Evolutionary conservation across 1,140 invertebrate species (phyloP), one percentile per base, ranked within the genome.

Genomic region (Zaprionus kolodkinae): DNA sequence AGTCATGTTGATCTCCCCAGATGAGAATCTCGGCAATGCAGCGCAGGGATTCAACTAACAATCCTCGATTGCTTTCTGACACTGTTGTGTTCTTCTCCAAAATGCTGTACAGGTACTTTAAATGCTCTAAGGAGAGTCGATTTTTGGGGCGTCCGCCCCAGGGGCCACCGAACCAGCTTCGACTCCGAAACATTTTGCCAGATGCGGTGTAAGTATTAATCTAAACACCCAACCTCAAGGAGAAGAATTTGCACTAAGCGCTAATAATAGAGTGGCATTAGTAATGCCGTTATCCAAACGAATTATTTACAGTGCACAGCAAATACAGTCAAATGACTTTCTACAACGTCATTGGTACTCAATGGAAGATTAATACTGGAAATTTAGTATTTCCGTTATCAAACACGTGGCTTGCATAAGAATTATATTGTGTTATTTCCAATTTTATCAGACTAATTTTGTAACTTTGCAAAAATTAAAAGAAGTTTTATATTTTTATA

Each of bases 1-100:
- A 98, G 93, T 99, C 99, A 96, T 99, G 99, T 94, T 99, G 99
- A 94, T 99, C 99, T 30, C 99, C 99, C 99, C 99, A 99, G 92
- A 99, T 99, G 10, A 99, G 94, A 92, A 99, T 99, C 94, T 99
- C 99, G 21, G 99, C 98, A 87, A 99, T 99, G 43, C 97, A 99
- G 78, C 98, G 94, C 57, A 99, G 93, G 0, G 98, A 99, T 94
- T 99, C 99, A 12, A 99, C 98, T n/a, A 99, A 93, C 13, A 99
- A 94, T 30, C 97, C 96, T 80, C 97, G 95, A 92, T 99, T 99
- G 79, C 96, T 96, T 85, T 99, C 99, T 13, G 97, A 98, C 0
- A 99, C 98, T 12, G 96, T 98, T 88, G 99, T 98, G 94, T 99
- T 99, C 93, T 99, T 98, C 52, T 97, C 97, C 64, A 99, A 94